These are phyloP conservation scores for Emydocephalus ijimae DNA, from an alignment of 2,113 vertebrate species.

Conservation along the genomic window DNA sequence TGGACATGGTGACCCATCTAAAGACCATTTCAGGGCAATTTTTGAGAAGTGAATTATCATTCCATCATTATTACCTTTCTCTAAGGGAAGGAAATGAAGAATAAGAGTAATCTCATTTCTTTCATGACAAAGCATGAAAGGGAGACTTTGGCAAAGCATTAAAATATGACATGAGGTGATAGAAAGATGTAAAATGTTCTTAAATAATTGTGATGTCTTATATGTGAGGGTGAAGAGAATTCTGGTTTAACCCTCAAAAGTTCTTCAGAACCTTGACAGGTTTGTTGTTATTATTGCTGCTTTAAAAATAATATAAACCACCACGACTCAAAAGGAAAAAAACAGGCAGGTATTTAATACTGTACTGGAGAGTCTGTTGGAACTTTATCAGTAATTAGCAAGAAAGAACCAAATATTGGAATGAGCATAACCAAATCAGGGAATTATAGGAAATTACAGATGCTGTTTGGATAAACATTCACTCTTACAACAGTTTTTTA, in stretches of 20 bases:
- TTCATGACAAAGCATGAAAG: not conserved
- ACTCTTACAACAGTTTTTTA: not conserved
- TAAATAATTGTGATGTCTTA: not conserved
- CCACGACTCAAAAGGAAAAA: not conserved
- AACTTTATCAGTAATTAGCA: not conserved
- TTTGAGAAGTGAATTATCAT: not conserved
- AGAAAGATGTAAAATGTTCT: not conserved
- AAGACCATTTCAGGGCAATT: constrained; percentile 31
- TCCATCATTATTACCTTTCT: not conserved
- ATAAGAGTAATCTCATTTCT: not conserved
- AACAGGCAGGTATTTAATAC: not conserved
- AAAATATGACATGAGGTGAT: not conserved
- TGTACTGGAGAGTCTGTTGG: not conserved
- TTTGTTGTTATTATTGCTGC: not conserved
- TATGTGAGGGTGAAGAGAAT: rapidly evolving
- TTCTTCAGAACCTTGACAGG: too few species aligned
- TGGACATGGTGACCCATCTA: not conserved
- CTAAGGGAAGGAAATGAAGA: not conserved
- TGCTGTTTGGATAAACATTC: not conserved
- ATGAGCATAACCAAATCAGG: not conserved
- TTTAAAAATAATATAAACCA: not conserved
- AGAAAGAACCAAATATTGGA: not conserved
- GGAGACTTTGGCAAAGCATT: not conserved
- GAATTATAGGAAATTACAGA: not conserved
- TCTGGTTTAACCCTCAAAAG: rapidly evolving